These are phyloP conservation scores for Bos taurus DNA, from an alignment of 2,113 vertebrate species.

Conservation along the genomic window ARS-UCD2.0 NC_037333.1:105306501-105307000, in stretches of 20 bases:
- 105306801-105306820: accelerated
- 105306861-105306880: too few species aligned
- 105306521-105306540: accelerated
- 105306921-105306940: accelerated
- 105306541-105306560: accelerated
- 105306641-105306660: not conserved
- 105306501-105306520: not conserved
- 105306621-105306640: not conserved
- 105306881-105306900: accelerated
- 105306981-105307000: accelerated
- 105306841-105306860: accelerated
- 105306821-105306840: accelerated
- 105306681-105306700: not conserved
- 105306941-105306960: accelerated
- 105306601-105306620: too few species aligned
- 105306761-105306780: not conserved
- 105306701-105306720: accelerated
- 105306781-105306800: not conserved
- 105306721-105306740: not conserved
- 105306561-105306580: not conserved
- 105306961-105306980: not conserved
- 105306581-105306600: not conserved
- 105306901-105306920: not conserved
- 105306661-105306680: not conserved
- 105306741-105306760: not conserved